Evolutionary conservation across 2,888 invertebrate species (phyloP), one percentile per base, ranked within the genome.

Genomic region (Phortica okadai): DNA sequence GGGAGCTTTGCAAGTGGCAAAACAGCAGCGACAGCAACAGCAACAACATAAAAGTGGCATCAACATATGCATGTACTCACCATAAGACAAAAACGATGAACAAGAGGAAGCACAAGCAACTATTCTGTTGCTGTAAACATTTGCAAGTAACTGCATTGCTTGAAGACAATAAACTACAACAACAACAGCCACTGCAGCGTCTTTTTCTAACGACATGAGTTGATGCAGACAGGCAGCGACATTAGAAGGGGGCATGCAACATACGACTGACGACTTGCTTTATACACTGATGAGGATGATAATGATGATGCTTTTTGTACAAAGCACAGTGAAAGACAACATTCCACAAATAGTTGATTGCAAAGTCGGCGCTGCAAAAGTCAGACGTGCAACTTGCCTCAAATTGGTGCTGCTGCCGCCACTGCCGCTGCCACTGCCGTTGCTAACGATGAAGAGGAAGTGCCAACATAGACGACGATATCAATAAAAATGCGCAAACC

Each of bases 401-500:
- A 50, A 44, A 50, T 58, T 56, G 44, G 62, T 77, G 33, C 33
- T 33, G 33, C 33, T 5, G 4, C 33, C 4, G 4, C 33, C 2
- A 33, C 33, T 33, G 33, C 54, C 25, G 8, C 25, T 2, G 58
- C 10, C 59, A 21, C 25, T 33, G 33, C 33, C n/a, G 42, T 42
- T 50, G n/a, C 21, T 44, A 16, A 44, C n/a, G 33, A 6, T 44
- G 45, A 44, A 75, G 77, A 78, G 83, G 82, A 79, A 84, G 82
- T 82, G 76, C 82, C 81, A 81, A 79, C 77, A 76, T 83, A 80
- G 79, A 79, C 72, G 79, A 79, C 70, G 81, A 82, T 83, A 85
- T 84, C 83, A 84, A 84, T 83, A 85, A 83, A 85, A 83, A 76
- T 79, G 79, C 79, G 79, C 69, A 58, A 16, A n/a, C 10, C 42